Evolutionary conservation across 2,888 invertebrate genomes (phyloP).

Genomic region (Drosophila gaucha): DNA sequence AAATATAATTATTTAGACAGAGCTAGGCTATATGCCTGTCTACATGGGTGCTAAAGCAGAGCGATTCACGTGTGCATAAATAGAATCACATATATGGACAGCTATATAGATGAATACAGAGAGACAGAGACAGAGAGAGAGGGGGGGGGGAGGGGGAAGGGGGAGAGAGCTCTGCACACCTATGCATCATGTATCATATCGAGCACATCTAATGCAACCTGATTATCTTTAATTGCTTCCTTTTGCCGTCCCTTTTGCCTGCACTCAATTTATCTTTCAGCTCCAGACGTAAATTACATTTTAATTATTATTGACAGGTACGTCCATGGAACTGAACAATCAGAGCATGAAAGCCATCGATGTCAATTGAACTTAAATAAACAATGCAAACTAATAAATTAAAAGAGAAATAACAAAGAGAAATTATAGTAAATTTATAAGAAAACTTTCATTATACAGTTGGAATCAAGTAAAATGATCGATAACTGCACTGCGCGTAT

Average conservation of each 20-base stretch:
- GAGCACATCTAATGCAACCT: not conserved
- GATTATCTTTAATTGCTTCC: slow-evolving; percentile 1
- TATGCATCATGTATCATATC: not conserved
- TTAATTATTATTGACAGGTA: not conserved
- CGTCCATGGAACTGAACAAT: not conserved
- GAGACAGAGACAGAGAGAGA: not conserved
- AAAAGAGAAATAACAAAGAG: too few species aligned
- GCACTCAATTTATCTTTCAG: not conserved
- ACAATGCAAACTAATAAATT: too few species aligned
- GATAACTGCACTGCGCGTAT: too few species aligned
- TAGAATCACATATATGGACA: slow-evolving; percentile 4
- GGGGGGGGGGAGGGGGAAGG: not conserved
- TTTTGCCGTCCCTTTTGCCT: not conserved
- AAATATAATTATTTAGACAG: not conserved
- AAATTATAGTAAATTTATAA: too few species aligned
- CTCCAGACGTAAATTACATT: not conserved
- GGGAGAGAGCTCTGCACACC: not conserved
- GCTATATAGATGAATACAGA: not conserved
- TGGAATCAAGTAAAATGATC: too few species aligned
- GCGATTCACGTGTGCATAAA: not conserved
- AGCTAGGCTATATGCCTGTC: slow-evolving; percentile 1
- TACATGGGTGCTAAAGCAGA: not conserved
- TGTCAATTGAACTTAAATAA: too few species aligned
- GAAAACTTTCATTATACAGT: too few species aligned
- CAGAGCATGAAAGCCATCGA: too few species aligned